Conservation (phyloP, 2,113 vertebrate species). For the Ailurus styani region DNA sequence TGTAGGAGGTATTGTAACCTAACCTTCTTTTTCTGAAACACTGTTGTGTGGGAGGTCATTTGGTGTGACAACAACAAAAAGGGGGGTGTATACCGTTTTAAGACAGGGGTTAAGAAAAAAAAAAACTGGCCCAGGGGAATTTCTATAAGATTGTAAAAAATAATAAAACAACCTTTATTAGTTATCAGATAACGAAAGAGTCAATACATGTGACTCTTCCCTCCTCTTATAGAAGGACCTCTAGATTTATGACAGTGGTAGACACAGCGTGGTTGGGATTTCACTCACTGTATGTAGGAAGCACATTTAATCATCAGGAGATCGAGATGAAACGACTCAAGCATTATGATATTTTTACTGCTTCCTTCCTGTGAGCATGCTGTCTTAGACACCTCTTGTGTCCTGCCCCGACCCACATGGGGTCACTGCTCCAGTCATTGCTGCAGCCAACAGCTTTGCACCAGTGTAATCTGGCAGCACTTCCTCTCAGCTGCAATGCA, state of each 20-base stretch:
- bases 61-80: neutral
- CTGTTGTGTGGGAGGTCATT: neutral
- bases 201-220: neutral
- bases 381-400: neutral
- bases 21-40: neutral
- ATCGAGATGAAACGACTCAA: neutral
- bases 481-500: neutral
- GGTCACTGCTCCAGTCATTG: neutral
- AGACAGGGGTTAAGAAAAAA: neutral
- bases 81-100: neutral
- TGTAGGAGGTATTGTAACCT: neutral
- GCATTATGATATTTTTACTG: neutral
- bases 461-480: accelerated
- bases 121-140: neutral
- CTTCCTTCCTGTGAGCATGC: neutral
- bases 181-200: neutral
- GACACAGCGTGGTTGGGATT: neutral
- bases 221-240: neutral
- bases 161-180: neutral
- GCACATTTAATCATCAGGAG: neutral
- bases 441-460: neutral
- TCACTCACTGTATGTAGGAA: neutral
- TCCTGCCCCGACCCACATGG: accelerated
- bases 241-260: neutral
- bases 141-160: neutral